A percentile compares a stretch with the other conserved stretches of the same genome.
Evolutionary conservation across 2,113 vertebrate species (phyloP).

Genomic region (Shinisaurus crocodilurus): DNA sequence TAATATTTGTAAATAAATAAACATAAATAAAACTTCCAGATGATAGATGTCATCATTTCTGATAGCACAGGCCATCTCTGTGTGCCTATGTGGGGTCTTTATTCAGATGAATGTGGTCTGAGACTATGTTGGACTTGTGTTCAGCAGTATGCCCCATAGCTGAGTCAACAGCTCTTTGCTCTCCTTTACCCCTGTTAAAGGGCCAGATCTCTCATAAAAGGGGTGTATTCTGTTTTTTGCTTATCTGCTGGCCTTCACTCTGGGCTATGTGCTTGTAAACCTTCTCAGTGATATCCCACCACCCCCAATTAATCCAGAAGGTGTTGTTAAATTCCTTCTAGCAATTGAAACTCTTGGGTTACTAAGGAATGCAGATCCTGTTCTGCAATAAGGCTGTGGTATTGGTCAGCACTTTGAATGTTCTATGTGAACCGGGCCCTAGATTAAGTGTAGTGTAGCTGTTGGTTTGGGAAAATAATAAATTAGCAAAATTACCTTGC

Average conservation of each 20-base stretch:
- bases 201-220: conserved; percentile 49
- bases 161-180: not conserved
- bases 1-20: no score
- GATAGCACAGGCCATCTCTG: not conserved
- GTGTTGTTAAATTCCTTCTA: conserved; percentile 65
- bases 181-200: not conserved
- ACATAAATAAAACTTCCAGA: no score
- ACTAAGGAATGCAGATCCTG: not conserved
- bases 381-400: not conserved
- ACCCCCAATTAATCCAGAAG: conserved; percentile 36
- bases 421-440: not conserved
- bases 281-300: not conserved
- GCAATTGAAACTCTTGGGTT: conserved; percentile 38
- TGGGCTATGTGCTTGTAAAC: conserved; percentile 36
- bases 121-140: not conserved
- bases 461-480: not conserved
- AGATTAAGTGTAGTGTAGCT: not conserved
- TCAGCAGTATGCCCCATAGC: not conserved
- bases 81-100: not conserved
- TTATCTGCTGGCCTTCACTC: conserved; percentile 40
- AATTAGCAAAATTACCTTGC: no score
- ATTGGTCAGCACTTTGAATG: not conserved
- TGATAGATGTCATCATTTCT: not conserved
- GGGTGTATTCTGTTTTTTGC: conserved; percentile 45
- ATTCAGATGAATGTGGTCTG: not conserved